A percentile compares a stretch with the other conserved stretches of the same genome.
Evolutionary conservation across 2,888 invertebrate species (phyloP).

Genomic region (Catocala nupta): DNA sequence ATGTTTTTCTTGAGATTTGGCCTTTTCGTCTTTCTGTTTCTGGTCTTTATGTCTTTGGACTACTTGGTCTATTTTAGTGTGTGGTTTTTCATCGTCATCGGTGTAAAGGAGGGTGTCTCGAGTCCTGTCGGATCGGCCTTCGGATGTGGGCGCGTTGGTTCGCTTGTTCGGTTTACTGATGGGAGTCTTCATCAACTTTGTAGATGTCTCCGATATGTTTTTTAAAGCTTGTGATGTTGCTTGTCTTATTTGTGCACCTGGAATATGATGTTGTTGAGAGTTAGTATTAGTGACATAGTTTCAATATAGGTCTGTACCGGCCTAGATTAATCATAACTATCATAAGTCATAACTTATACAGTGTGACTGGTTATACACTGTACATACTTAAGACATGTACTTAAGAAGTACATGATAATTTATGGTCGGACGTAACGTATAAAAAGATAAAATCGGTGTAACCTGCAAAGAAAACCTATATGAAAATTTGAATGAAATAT

Average conservation of each 20-base stretch:
- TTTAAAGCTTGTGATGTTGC: slow-evolving; percentile 75
- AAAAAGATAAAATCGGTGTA: no score
- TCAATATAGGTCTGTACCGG: background rate
- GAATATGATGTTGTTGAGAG: slow-evolving; percentile 10
- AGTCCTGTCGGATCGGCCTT: slow-evolving; percentile 54
- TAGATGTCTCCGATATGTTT: slow-evolving; percentile 65
- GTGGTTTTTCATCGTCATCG: slow-evolving; percentile 72
- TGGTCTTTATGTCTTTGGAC: slow-evolving; percentile 71
- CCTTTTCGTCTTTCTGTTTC: slow-evolving; percentile 27
- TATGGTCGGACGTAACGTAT: no score
- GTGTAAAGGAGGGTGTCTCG: slow-evolving; percentile 80
- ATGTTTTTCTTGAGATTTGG: slow-evolving; percentile 20
- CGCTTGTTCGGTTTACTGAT: slow-evolving; percentile 53
- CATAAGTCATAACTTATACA: no score
- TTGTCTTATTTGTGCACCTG: slow-evolving; percentile 78
- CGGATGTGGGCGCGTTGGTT: slow-evolving; percentile 8
- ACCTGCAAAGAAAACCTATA: no score
- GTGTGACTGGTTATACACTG: no score
- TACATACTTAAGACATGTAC: no score
- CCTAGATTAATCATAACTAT: no score
- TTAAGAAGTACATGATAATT: no score
- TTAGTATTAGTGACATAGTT: no score
- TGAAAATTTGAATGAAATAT: no score
- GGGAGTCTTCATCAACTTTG: slow-evolving; percentile 67
- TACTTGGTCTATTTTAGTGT: slow-evolving; percentile 79